Evolutionary conservation across 2,888 invertebrate species (phyloP), one percentile per base, ranked within the genome.

Genomic region (Helicoverpa assulta): DNA sequence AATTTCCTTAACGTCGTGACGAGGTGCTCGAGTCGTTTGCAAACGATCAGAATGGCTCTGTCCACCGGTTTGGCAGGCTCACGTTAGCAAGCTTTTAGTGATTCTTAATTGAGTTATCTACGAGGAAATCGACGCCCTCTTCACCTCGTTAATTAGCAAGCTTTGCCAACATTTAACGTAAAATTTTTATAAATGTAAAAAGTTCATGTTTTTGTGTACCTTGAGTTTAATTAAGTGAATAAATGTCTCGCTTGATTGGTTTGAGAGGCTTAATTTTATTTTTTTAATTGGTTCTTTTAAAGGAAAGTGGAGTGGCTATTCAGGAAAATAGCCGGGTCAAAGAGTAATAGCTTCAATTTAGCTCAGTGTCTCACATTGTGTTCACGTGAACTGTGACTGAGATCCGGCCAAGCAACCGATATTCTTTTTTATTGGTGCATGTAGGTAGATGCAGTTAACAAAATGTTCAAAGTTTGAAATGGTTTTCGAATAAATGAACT

Each of bases 91-190:
- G 75, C 81, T 82, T 84, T 85, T 80, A 82, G 74, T 69, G 61
- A 75, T 69, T 69, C 67, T 62, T 83, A 85, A 85, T 86, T 83
- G 67, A 74, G 73, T 80, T 82, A 75, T 61, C 51, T 55, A 16
- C 51, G 18, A 60, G 56, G 64, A 69, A 76, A 78, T 76, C 64
- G 76, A 81, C 60, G 64, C 56, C 47, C 19, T 70, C 61, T 71
- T 70, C 62, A 52, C 33, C 26, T 59, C 51, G 16, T 62, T 76
- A 70, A 81, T 73, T 73, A 72, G 80, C 64, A 74, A 66, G 66
- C 66, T 67, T 76, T 67, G 59, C 64, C 12, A 66, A 73, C 60
- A 69, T 55, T 76, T 59, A 67, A 62, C 64, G 58, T 64, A 67
- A 6, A 63, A 53, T 66, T 76, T 64, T 40, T n/a, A 16, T 47